Conservation (phyloP, 1,140 invertebrate species). For the Episyrphus balteatus region DNA sequence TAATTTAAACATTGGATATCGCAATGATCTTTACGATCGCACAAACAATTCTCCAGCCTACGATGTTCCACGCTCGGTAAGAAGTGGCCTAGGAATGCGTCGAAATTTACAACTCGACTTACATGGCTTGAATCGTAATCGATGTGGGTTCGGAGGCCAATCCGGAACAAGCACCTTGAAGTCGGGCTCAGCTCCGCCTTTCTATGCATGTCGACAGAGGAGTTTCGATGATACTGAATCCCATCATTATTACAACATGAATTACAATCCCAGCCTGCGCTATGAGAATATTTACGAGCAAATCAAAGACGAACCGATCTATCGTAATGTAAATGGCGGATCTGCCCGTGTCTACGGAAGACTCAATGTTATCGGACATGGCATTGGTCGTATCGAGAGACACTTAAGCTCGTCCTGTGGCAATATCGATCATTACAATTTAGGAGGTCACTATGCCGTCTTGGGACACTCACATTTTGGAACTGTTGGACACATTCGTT, state of each 20-base stretch:
- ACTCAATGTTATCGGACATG: constrained; percentile 42
- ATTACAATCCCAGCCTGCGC: constrained; percentile 20
- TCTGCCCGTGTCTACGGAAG: constrained; percentile 42
- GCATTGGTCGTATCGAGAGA: constrained; percentile 45
- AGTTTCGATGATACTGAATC: constrained; percentile 37
- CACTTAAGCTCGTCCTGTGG: constrained; percentile 45
- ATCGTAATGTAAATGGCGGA: constrained; percentile 30
- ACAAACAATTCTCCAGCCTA: constrained; percentile 21
- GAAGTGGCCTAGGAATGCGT: constrained; percentile 30
- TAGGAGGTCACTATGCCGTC: constrained; percentile 34
- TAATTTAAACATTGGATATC: constrained; percentile 16
- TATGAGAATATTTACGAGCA: constrained; percentile 42
- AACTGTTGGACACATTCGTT: constrained; percentile 31
- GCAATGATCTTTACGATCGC: constrained; percentile 36
- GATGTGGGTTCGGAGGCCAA: neutral
- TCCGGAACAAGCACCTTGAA: neutral
- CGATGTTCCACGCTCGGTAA: constrained; percentile 32
- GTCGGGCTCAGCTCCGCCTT: neutral
- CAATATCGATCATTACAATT: constrained; percentile 43
- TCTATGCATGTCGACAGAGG: constrained; percentile 14
- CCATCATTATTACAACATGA: constrained; percentile 30
- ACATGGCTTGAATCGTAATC: constrained; percentile 16
- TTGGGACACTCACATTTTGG: constrained; percentile 34
- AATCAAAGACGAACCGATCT: constrained; percentile 40
- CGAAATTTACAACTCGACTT: constrained; percentile 34